These are phyloP conservation scores for Matsumyia berberina DNA, from an alignment of 2,888 invertebrate genomes.

Conservation along the genomic window DNA sequence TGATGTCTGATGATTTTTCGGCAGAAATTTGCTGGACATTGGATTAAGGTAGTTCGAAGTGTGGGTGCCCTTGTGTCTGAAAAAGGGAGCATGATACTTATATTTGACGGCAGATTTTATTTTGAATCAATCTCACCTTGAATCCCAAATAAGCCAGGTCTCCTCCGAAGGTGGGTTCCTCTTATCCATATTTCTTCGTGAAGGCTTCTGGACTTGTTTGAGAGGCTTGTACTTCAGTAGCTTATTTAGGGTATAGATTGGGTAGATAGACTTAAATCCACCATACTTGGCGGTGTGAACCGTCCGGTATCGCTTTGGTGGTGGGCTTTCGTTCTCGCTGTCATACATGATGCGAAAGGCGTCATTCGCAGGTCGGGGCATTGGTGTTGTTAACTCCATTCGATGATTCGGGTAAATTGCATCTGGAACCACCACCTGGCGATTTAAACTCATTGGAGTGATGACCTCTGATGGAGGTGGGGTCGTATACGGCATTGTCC, in stretches of 20 bases:
- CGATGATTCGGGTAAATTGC: slow-evolving; percentile 52
- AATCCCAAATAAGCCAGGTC: slow-evolving; percentile 46
- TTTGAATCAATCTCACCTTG: slow-evolving; percentile 31
- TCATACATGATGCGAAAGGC: slow-evolving; percentile 52
- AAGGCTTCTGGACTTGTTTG: neutral
- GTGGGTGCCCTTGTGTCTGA: slow-evolving; percentile 29
- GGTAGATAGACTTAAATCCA: slow-evolving; percentile 65
- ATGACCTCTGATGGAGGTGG: slow-evolving; percentile 6
- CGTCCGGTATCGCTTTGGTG: slow-evolving; percentile 28
- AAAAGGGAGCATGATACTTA: neutral
- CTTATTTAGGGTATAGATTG: slow-evolving; percentile 67
- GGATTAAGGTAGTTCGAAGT: slow-evolving; percentile 31
- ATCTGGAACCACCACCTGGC: slow-evolving; percentile 37
- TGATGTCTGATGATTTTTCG: slow-evolving; percentile 10
- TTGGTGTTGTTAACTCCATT: slow-evolving; percentile 57
- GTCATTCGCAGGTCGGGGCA: neutral
- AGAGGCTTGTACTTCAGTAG: slow-evolving; percentile 55
- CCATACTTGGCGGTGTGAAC: slow-evolving; percentile 68
- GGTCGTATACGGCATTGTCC: slow-evolving; percentile 51
- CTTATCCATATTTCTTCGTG: neutral
- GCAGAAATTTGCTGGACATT: slow-evolving; percentile 6
- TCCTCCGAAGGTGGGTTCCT: slow-evolving; percentile 21
- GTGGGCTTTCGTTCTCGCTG: slow-evolving; percentile 1
- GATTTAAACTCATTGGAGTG: slow-evolving; percentile 34
- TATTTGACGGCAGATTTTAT: too few species aligned